Percentiles rank a stretch among this genome's conserved stretches.
phyloP scores from a whole-genome alignment of 1,140 invertebrate species.

The Andrena cerasifolii region DNA sequence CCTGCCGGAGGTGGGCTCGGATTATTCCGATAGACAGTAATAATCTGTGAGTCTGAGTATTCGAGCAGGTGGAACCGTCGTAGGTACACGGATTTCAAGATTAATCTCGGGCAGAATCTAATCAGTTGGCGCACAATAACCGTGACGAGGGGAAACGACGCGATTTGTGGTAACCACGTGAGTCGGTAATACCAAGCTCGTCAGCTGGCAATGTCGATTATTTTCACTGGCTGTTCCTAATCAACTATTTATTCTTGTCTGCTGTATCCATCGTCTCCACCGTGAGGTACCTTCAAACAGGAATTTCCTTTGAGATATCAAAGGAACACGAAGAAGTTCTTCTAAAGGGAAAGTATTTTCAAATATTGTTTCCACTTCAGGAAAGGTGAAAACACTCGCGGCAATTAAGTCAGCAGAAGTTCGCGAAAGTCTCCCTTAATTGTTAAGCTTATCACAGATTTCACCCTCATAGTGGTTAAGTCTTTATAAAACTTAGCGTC shows the following conservation, averaged over 20 bases:
- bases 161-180: conserved; percentile 36
- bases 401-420: background rate
- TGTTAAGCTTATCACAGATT: background rate
- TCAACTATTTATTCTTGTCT: conserved; percentile 25
- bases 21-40: conserved; percentile 48
- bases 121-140: conserved; percentile 58
- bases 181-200: conserved; percentile 55
- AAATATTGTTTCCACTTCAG: too few relatives aligned
- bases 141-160: conserved; percentile 41
- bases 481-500: background rate
- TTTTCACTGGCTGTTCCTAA: conserved; percentile 46
- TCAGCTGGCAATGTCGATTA: conserved; percentile 40
- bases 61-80: conserved; percentile 13
- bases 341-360: background rate
- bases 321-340: background rate
- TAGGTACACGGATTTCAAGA: conserved; percentile 36
- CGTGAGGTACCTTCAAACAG: background rate
- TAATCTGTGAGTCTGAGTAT: conserved; percentile 26
- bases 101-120: conserved; percentile 62
- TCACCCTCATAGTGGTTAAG: too few relatives aligned
- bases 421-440: background rate
- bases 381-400: too few relatives aligned
- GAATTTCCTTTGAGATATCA: background rate
- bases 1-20: conserved; percentile 8
- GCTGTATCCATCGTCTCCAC: conserved; percentile 25